These are phyloP conservation scores for Mohoua ochrocephala DNA, from an alignment of 2,113 vertebrate genomes.

Conservation along the genomic window DNA sequence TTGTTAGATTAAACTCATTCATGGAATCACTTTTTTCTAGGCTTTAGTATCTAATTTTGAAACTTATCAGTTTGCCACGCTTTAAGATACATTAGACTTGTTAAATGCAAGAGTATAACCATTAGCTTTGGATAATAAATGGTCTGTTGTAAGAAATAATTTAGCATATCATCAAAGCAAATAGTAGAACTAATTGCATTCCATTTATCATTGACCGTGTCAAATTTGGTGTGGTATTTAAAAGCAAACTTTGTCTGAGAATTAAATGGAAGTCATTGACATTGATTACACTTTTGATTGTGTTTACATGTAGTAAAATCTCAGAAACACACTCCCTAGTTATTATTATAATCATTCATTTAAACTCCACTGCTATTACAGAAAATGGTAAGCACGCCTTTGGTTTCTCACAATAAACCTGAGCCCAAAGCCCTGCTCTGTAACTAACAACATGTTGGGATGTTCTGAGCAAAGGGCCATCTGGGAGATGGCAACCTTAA, in stretches of 20 bases:
- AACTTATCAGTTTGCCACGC: background rate
- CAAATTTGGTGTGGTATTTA: conserved; percentile 35
- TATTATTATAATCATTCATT: background rate
- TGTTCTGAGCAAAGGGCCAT: background rate
- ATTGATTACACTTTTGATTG: background rate
- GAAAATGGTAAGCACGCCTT: background rate
- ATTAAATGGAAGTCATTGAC: conserved; percentile 36
- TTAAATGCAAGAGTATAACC: background rate
- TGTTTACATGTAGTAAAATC: background rate
- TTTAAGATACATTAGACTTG: conserved; percentile 14
- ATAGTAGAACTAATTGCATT: conserved; percentile 57
- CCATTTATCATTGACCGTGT: conserved; percentile 25
- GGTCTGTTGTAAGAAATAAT: conserved; percentile 57
- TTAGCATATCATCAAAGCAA: conserved; percentile 57
- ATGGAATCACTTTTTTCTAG: background rate
- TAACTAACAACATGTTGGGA: background rate
- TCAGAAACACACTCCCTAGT: background rate
- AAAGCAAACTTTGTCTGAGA: conserved; percentile 34
- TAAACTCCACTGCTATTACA: background rate
- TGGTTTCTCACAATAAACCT: background rate
- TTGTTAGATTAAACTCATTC: background rate
- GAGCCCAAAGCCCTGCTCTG: background rate
- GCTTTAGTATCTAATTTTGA: background rate
- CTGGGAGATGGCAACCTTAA: background rate
- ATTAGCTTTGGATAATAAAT: conserved; percentile 52